phyloP scores from a whole-genome alignment of 2,113 vertebrate species.

The Microtus richardsoni region DNA sequence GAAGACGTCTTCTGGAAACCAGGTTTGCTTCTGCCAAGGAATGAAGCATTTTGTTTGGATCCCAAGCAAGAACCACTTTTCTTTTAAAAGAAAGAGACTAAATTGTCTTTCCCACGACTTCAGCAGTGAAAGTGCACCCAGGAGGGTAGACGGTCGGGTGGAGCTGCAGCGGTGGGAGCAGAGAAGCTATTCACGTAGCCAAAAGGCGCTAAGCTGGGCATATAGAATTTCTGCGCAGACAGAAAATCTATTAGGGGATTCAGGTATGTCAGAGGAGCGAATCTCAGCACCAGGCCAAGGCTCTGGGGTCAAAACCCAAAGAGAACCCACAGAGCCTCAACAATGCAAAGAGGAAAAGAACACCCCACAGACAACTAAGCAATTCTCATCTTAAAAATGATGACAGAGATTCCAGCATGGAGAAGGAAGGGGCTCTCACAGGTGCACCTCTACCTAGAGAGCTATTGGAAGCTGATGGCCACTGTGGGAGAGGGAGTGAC shows the following conservation, averaged over 20 bases:
- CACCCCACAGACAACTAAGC: not conserved
- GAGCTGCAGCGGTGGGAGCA: not conserved
- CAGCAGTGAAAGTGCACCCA: constrained; percentile 17
- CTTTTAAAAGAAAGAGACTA: constrained; percentile 48
- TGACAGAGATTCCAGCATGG: not conserved
- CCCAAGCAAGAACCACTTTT: constrained; percentile 37
- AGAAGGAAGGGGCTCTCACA: too few relatives aligned
- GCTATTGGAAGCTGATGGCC: not conserved
- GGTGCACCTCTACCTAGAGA: not conserved
- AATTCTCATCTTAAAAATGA: not conserved
- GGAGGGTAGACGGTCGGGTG: not conserved
- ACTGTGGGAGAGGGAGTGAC: not conserved
- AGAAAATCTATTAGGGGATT: not conserved
- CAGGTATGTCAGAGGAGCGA: not conserved
- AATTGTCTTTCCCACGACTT: constrained; percentile 1
- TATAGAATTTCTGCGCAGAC: not conserved
- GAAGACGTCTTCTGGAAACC: not conserved
- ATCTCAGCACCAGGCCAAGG: not conserved
- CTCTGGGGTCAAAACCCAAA: not conserved
- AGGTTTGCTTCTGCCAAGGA: not conserved
- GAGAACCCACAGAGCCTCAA: not conserved
- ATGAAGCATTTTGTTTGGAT: constrained; percentile 16
- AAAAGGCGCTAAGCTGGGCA: not conserved
- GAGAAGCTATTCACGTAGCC: not conserved
- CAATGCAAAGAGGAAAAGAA: not conserved